Base-by-base conservation (phyloP, 2,113 vertebrate genomes). In the Corydoras maculifer region DNA sequence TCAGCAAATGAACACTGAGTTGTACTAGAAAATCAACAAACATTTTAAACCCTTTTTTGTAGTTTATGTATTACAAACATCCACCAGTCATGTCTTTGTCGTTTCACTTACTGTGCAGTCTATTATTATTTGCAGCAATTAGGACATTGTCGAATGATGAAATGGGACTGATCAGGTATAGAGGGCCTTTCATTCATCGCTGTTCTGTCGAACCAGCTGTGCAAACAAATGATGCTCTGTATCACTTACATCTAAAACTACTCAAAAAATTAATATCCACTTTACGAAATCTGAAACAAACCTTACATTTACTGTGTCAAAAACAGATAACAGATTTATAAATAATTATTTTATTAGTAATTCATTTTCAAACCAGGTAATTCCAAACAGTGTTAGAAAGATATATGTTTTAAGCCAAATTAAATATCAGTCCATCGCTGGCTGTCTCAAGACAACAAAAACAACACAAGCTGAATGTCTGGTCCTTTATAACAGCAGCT, bases 391-490 rank as follows among this genome's bases (percentile, higher is more conserved):
- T 25, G 18, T 43, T 8, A 43, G 35, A 5, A 43, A 43, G 35
- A 43, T 43, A 43, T 43, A 43, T 43, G 35, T 43, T 43, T 43
- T 43, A 43, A 43, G 4, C 35, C 35, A 43, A 43, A 43, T 43
- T 43, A 5, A 43, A 43, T 43, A 8, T 43, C 7, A 43, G 35
- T 43, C 35, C 35, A 43, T 43, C 35, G 7, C 4, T 43, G 35
- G 35, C 35, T 43, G 35, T 75, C 30, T 54, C 77, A 76, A 85
- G 78, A 66, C 74, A 84, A 75, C 72, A 64, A 75, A 25, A 74
- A 69, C 65, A 72, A 54, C 58, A 67, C 48, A 67, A 74, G 18
- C 60, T 65, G 30, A 65, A 69, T 30, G 31, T 75, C 69, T 78
- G 65, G 50, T 66, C 59, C 14, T 6, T 30, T 11, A 53, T 60